Evolutionary conservation across 2,113 vertebrate genomes (phyloP).

Genomic region (Arizona elegans): DNA sequence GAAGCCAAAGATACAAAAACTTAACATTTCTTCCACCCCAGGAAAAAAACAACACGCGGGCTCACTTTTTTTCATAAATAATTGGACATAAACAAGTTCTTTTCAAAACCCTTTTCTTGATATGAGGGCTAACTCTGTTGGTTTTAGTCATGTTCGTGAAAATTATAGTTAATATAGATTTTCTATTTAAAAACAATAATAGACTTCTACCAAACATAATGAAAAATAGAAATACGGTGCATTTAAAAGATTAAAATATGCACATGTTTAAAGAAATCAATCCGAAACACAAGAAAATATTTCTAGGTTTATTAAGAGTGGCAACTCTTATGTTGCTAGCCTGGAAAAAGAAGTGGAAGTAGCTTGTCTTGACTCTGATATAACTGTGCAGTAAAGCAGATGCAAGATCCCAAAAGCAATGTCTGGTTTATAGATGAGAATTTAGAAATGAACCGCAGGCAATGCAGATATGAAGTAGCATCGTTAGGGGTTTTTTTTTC

Average conservation of each 20-base stretch:
- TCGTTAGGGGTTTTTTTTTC: background rate
- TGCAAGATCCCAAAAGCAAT: background rate
- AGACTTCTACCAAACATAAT: background rate
- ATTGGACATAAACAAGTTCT: background rate
- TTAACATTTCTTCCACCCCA: background rate
- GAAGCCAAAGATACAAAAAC: background rate
- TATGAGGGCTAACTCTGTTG: background rate
- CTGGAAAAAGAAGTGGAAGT: background rate
- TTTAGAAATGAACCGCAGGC: background rate
- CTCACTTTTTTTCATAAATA: background rate
- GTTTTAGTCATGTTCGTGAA: background rate
- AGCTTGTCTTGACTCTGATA: background rate
- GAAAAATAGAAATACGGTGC: background rate
- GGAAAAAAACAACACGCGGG: background rate
- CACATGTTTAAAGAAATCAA: background rate
- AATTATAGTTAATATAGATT: background rate
- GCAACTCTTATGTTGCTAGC: conserved; percentile 5
- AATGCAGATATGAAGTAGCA: background rate
- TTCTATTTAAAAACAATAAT: background rate
- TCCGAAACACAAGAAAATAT: background rate
- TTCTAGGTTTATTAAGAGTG: background rate
- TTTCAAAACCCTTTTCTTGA: background rate
- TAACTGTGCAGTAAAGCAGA: background rate
- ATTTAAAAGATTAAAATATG: background rate
- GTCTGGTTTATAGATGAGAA: background rate